These are phyloP conservation scores for Diorhabda carinulata DNA, from an alignment of 1,140 invertebrate species.

Conservation along the genomic window DNA sequence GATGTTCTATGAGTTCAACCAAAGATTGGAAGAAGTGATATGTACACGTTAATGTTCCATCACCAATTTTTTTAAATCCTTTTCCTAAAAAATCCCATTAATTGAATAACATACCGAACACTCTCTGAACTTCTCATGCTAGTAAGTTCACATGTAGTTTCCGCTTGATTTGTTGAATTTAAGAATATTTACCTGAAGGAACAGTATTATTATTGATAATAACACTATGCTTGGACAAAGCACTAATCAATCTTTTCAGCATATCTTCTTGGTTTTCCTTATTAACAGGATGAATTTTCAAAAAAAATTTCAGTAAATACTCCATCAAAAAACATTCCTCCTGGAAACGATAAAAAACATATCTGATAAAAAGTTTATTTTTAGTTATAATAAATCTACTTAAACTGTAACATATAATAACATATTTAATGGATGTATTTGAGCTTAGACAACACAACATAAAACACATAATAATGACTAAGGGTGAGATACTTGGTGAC, in stretches of 20 bases:
- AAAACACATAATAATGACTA: no score
- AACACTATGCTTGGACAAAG: constrained; percentile 63
- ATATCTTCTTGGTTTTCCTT: constrained; percentile 52
- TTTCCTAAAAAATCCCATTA: constrained; percentile 35
- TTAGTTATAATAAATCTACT: not conserved
- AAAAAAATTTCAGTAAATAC: constrained; percentile 69
- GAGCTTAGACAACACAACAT: no score
- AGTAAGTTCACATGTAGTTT: no score
- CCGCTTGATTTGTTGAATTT: not conserved
- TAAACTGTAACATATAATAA: not conserved
- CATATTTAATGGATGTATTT: not conserved
- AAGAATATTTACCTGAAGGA: constrained; percentile 46
- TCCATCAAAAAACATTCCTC: constrained; percentile 64
- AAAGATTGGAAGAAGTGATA: constrained; percentile 35
- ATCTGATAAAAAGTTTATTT: no score
- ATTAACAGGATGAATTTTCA: constrained; percentile 59
- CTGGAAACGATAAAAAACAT: constrained; percentile 45
- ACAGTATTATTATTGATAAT: constrained; percentile 53
- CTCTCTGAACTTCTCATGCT: not conserved
- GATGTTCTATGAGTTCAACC: constrained; percentile 30
- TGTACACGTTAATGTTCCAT: constrained; percentile 40
- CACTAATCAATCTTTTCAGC: constrained; percentile 60
- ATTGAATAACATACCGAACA: constrained; percentile 17
- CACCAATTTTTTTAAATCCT: constrained; percentile 40
- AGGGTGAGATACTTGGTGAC: no score